phyloP scores from a whole-genome alignment of 2,888 invertebrate genomes.

The Odontothrips loti region DNA sequence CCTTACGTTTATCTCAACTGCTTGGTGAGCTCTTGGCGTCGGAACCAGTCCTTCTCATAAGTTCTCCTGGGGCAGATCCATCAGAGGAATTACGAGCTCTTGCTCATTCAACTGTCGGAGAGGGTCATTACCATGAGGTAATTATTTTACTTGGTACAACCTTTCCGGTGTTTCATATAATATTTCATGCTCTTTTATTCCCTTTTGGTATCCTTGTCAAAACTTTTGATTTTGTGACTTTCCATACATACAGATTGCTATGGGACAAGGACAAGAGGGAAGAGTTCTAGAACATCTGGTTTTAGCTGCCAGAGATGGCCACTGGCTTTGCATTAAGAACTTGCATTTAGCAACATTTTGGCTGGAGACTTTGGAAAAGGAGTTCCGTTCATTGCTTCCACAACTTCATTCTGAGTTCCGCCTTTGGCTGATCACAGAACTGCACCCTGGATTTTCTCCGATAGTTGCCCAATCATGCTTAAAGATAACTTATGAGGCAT shows the following conservation, averaged over 20 bases:
- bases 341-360: conserved; percentile 70
- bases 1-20: conserved; percentile 55
- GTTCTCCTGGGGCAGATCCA: conserved; percentile 88
- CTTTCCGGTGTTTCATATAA: conserved; percentile 27
- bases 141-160: conserved; percentile 27
- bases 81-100: conserved; percentile 71
- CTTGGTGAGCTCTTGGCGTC: conserved; percentile 53
- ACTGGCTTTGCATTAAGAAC: conserved; percentile 78
- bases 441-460: conserved; percentile 68
- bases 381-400: conserved; percentile 52
- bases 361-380: conserved; percentile 64
- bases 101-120: conserved; percentile 52
- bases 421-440: conserved; percentile 84
- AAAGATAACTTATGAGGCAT: conserved; percentile 70
- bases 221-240: conserved; percentile 34
- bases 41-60: conserved; percentile 78
- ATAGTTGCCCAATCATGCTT: conserved; percentile 71
- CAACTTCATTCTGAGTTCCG: conserved; percentile 56
- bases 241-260: conserved; percentile 57
- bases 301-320: conserved; percentile 58
- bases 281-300: conserved; percentile 57
- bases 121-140: conserved; percentile 54
- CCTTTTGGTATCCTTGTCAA: conserved; percentile 22
- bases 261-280: conserved; percentile 74
- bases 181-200: conserved; percentile 28